Evolutionary conservation across 2,797 vertebrate genomes (phyloP).

Genomic region (Carapus acus): DNA sequence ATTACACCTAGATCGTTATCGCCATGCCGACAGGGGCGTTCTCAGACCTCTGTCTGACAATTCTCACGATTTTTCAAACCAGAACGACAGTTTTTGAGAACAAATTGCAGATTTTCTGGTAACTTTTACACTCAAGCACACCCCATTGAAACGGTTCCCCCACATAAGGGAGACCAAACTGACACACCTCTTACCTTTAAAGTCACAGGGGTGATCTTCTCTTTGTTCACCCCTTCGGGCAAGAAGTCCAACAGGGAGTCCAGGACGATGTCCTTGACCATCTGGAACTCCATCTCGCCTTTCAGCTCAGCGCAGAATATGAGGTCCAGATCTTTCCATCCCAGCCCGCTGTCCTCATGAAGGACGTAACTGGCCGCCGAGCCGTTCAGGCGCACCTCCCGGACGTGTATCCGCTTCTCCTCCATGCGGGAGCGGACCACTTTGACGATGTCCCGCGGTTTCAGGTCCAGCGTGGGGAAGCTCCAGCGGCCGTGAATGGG

Average conservation of each 20-base stretch:
- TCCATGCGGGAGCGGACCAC: slow-evolving; percentile 91
- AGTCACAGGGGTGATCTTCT: slow-evolving; percentile 92
- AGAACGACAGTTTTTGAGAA: too few relatives aligned
- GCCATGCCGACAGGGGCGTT: slow-evolving; percentile 15
- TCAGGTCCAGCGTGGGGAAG: slow-evolving; percentile 95
- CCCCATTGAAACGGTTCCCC: too few relatives aligned
- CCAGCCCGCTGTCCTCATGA: slow-evolving; percentile 95
- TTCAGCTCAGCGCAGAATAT: slow-evolving; percentile 95
- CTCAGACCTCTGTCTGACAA: too few relatives aligned
- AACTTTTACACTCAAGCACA: too few relatives aligned
- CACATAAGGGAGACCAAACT: not conserved
- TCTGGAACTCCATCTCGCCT: slow-evolving; percentile 91
- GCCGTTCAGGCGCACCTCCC: slow-evolving; percentile 93
- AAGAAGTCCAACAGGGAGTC: slow-evolving; percentile 96
- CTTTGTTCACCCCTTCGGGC: slow-evolving; percentile 94
- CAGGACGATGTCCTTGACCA: slow-evolving; percentile 92
- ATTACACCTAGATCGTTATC: slow-evolving; percentile 40
- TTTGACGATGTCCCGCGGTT: slow-evolving; percentile 91
- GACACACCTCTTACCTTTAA: slow-evolving; percentile 79
- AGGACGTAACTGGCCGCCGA: slow-evolving; percentile 96
- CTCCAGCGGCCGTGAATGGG: slow-evolving; percentile 96
- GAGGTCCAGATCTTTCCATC: slow-evolving; percentile 97
- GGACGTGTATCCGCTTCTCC: slow-evolving; percentile 83
- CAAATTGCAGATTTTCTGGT: too few relatives aligned
- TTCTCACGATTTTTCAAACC: too few relatives aligned